Percentiles rank a stretch among this genome's conserved stretches.
These are phyloP conservation scores for Euspilapteryx auroguttella DNA, from an alignment of 2,888 invertebrate species.

Conservation along the genomic window DNA sequence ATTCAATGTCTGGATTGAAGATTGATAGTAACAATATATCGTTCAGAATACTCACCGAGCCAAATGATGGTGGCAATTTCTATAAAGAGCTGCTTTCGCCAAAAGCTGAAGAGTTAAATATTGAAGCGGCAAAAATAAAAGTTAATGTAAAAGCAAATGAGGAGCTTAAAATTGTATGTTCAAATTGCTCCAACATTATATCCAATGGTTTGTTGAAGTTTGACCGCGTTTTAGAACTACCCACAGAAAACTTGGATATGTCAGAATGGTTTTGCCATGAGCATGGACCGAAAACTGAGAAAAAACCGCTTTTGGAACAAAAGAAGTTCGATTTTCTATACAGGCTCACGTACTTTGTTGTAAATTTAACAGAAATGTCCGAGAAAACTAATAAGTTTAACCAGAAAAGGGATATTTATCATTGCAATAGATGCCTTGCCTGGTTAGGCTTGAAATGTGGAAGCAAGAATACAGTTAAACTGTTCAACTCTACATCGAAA, in stretches of 20 bases:
- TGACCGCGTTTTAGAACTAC: slow-evolving; percentile 63
- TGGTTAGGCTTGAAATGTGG: slow-evolving; percentile 63
- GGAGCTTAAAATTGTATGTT: slow-evolving; percentile 29
- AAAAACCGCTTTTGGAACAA: too few relatives aligned
- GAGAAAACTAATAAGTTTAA: slow-evolving; percentile 47
- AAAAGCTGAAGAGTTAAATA: too few relatives aligned
- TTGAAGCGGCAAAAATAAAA: slow-evolving; percentile 8
- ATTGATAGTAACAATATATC: slow-evolving; percentile 45
- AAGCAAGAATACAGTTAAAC: slow-evolving; percentile 38
- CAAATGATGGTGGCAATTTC: slow-evolving; percentile 44
- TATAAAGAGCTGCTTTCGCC: slow-evolving; percentile 35
- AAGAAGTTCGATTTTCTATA: slow-evolving; percentile 60
- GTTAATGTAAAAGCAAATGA: slow-evolving; percentile 26
- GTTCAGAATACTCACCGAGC: slow-evolving; percentile 46
- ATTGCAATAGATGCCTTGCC: slow-evolving; percentile 59
- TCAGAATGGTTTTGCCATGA: slow-evolving; percentile 71
- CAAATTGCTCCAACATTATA: slow-evolving; percentile 43
- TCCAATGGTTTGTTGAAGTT: slow-evolving; percentile 49
- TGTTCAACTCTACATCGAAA: slow-evolving; percentile 62
- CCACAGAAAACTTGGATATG: slow-evolving; percentile 60
- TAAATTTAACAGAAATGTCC: slow-evolving; percentile 34
- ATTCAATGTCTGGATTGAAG: slow-evolving; percentile 52
- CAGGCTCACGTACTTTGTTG: slow-evolving; percentile 54
- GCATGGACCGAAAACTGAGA: too few relatives aligned
- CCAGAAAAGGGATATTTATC: slow-evolving; percentile 36